Evolutionary conservation across 2,113 vertebrate genomes (phyloP), one percentile per base, ranked within the genome.

Genomic region (Scatophagus argus): DNA sequence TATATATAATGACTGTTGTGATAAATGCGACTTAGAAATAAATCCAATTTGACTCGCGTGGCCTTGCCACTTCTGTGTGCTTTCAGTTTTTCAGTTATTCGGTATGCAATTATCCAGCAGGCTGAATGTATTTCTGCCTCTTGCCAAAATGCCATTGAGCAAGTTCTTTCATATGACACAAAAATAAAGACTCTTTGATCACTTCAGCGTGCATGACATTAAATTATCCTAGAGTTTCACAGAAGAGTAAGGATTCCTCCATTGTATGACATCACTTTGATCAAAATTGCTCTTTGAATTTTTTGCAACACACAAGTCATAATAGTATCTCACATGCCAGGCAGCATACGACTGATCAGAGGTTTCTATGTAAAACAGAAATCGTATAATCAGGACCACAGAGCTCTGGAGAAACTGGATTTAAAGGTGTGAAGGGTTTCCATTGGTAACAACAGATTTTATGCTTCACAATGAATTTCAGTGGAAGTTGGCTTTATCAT

Each of bases 271-370:
- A 81, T 72, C 65, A 70, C 89, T 90, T 90, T 92, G 88, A 90
- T 92, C 83, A 82, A 75, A 87, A 46, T 59, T 87, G 82, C 83
- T 70, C 87, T 90, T 92, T 88, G 89, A 92, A 87, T 86, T 73
- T n/a, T 51, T 73, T 19, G 44, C 55, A 81, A 74, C 17, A 62
- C 68, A 86, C 52, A 84, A 74, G 70, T 82, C 77, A 68, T 61
- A 77, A 77, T 43, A 44, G 44, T 23, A 59, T 56, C 41, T 17
- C 70, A 52, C 49, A 32, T 17, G 56, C 21, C 59, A 69, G 3
- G 32, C 8, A 1, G 56, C 43, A 46, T 23, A 59, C 3, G 4
- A 27, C 65, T 75, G 81, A 87, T 80, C 65, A 71, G 70, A 85
- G 72, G 68, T 60, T 62, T 69, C 44, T 47, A 7, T 82, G 82